Conservation (phyloP, 2,797 vertebrate species). For the Neopelma chrysocephalum region DNA sequence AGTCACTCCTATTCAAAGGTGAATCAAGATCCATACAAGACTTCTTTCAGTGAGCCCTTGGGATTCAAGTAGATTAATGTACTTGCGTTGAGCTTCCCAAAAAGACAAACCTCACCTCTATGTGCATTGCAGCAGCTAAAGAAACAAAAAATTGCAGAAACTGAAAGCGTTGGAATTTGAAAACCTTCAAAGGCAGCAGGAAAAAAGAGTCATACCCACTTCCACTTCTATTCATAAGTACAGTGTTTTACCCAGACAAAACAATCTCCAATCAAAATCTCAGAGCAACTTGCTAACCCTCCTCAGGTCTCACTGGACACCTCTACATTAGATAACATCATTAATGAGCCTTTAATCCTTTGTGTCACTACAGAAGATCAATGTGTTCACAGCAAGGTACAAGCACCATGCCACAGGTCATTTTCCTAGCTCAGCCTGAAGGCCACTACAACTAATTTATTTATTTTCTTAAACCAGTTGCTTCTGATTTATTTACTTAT, state of each 20-base stretch:
- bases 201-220: neutral
- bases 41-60: neutral
- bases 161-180: neutral
- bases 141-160: neutral
- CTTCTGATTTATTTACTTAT: neutral
- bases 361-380: neutral
- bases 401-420: neutral
- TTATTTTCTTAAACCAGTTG: neutral
- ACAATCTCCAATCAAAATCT: neutral
- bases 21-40: neutral
- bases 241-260: neutral
- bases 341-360: neutral
- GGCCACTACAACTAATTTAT: neutral
- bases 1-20: neutral
- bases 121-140: neutral
- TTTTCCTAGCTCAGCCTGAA: neutral
- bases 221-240: neutral
- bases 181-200: neutral
- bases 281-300: neutral
- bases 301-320: neutral
- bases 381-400: neutral
- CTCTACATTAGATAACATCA: neutral
- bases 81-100: neutral
- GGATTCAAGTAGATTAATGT: neutral
- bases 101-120: neutral